Evolutionary conservation across 2,888 invertebrate species (phyloP).

Genomic region (Oasisia sp.): DNA sequence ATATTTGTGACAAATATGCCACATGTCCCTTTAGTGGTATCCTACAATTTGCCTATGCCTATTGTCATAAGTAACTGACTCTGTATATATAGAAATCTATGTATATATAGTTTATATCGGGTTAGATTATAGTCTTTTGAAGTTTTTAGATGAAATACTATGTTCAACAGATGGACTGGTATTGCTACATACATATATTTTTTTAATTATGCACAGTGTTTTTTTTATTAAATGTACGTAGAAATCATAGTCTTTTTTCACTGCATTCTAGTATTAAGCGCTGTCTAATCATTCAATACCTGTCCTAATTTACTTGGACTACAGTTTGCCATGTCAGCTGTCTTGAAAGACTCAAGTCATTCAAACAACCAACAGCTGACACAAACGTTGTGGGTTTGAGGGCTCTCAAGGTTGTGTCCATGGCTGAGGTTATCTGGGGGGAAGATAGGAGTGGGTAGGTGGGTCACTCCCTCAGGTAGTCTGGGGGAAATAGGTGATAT

Average conservation of each 20-base stretch:
- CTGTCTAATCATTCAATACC: not conserved
- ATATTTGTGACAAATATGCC: no score
- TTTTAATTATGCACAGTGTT: not conserved
- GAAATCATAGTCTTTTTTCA: not conserved
- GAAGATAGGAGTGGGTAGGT: not conserved
- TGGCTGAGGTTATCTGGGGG: not conserved
- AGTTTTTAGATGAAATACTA: no score
- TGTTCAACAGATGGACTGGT: no score
- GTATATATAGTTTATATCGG: no score
- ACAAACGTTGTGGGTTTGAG: not conserved
- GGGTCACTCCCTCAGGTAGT: not conserved
- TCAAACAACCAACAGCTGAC: not conserved
- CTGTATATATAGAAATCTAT: no score
- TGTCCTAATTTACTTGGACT: not conserved
- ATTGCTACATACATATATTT: no score
- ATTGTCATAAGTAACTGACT: no score
- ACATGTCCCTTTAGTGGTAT: no score
- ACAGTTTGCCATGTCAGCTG: not conserved
- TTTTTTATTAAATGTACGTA: not conserved
- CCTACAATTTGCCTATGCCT: no score
- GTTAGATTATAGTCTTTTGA: no score
- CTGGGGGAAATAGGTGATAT: not conserved
- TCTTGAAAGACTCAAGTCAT: not conserved
- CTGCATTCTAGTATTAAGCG: not conserved
- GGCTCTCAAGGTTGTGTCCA: not conserved